Conservation (phyloP, 2,113 vertebrate species). For the Emydocephalus ijimae region DNA sequence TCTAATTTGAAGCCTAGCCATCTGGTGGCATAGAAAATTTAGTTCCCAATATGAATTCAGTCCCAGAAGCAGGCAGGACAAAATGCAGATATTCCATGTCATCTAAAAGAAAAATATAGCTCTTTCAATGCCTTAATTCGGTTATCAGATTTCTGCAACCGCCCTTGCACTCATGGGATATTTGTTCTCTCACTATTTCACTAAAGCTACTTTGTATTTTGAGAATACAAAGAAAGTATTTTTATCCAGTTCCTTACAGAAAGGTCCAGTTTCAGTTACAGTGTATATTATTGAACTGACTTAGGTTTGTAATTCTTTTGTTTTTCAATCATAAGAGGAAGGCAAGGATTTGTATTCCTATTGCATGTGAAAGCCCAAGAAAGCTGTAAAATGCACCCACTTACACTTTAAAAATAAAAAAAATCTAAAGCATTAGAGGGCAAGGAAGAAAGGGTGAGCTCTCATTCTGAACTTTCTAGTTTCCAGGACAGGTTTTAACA, state of each 20-base stretch:
- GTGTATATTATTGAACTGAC: slow-evolving; percentile 31
- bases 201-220: background rate
- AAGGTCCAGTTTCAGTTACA: background rate
- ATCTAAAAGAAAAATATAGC: background rate
- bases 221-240: background rate
- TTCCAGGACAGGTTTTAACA: slow-evolving; percentile 52
- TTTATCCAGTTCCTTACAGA: background rate
- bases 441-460: slow-evolving; percentile 56
- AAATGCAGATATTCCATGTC: background rate
- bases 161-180: background rate
- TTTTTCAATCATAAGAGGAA: slow-evolving; percentile 51
- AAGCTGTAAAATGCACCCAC: slow-evolving; percentile 46
- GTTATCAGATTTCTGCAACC: background rate
- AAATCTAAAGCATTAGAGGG: slow-evolving; percentile 32
- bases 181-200: background rate
- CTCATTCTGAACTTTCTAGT: slow-evolving; percentile 64
- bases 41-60: background rate
- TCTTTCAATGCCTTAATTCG: background rate
- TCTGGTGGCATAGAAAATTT: background rate
- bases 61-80: background rate
- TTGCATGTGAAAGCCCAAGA: slow-evolving; percentile 24
- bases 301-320: slow-evolving; percentile 43
- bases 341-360: slow-evolving; percentile 32
- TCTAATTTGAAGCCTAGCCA: background rate
- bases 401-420: slow-evolving; percentile 28